These are phyloP conservation scores for Megathymus violae DNA, from an alignment of 1,140 invertebrate genomes.

Conservation along the genomic window DNA sequence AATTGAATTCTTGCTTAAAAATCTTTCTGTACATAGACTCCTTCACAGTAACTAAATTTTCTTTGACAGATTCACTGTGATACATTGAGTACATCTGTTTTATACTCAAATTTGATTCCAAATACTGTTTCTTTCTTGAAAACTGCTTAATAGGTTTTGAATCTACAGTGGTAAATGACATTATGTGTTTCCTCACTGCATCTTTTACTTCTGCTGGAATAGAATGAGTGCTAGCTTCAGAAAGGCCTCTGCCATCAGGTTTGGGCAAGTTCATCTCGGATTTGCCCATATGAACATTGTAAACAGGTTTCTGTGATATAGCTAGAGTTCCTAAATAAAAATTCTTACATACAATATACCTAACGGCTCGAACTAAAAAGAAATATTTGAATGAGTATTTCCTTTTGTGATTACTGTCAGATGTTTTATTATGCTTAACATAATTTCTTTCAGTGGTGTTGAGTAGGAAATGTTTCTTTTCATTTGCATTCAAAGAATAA, in stretches of 20 bases:
- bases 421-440: conserved; percentile 54
- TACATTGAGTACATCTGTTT: conserved; percentile 81
- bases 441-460: conserved; percentile 71
- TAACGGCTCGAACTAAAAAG: conserved; percentile 63
- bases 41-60: conserved; percentile 67
- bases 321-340: conserved; percentile 77
- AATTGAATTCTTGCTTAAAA: conserved; percentile 80
- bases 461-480: conserved; percentile 74
- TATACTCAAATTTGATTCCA: conserved; percentile 73
- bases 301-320: conserved; percentile 76
- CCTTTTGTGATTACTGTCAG: conserved; percentile 52
- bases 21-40: conserved; percentile 81
- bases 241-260: conserved; percentile 69
- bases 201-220: conserved; percentile 67
- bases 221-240: conserved; percentile 63
- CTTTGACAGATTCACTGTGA: conserved; percentile 63
- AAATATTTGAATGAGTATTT: conserved; percentile 76
- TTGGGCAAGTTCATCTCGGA: conserved; percentile 75
- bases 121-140: conserved; percentile 77
- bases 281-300: conserved; percentile 75
- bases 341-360: conserved; percentile 73
- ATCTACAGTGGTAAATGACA: conserved; percentile 66
- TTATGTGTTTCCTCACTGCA: conserved; percentile 68
- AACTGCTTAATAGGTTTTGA: conserved; percentile 67
- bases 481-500: conserved; percentile 74